Evolutionary conservation across 1,140 invertebrate species (phyloP).

Genomic region (Portunus trituberculatus): DNA sequence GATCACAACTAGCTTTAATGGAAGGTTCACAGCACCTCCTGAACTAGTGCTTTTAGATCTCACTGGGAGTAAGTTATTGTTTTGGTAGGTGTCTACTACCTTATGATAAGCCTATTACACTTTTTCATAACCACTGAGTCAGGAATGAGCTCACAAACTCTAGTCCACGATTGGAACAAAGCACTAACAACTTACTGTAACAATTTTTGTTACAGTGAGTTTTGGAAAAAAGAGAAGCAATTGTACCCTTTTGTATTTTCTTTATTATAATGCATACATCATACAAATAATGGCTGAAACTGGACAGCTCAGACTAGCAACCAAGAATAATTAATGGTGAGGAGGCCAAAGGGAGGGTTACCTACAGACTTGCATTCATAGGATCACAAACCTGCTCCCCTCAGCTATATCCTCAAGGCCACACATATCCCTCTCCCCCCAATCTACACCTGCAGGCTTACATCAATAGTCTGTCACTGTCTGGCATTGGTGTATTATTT

Average conservation of each 20-base stretch:
- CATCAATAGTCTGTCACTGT: constrained; percentile 5
- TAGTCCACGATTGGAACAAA: too few relatives aligned
- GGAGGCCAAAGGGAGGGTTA: not conserved
- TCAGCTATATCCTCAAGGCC: not conserved
- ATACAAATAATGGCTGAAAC: constrained; percentile 23
- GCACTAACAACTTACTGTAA: too few relatives aligned
- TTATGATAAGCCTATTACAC: too few relatives aligned
- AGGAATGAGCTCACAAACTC: too few relatives aligned
- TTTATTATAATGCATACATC: constrained; percentile 13
- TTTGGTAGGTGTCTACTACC: too few relatives aligned
- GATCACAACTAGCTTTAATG: too few relatives aligned
- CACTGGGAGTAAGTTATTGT: too few relatives aligned
- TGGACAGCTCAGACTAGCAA: constrained; percentile 20
- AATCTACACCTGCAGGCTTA: not conserved
- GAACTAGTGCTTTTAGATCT: too few relatives aligned
- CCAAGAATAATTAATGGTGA: constrained; percentile 12
- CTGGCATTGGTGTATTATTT: not conserved
- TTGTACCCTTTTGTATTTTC: not conserved
- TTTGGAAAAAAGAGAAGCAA: not conserved
- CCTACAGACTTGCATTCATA: not conserved
- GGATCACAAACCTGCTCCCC: not conserved
- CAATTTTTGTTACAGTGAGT: not conserved
- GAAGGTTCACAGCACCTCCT: too few relatives aligned
- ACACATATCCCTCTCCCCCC: not conserved
- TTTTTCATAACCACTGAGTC: too few relatives aligned